phyloP scores from a whole-genome alignment of 2,888 invertebrate genomes.

The Coelopa pilipes region DNA sequence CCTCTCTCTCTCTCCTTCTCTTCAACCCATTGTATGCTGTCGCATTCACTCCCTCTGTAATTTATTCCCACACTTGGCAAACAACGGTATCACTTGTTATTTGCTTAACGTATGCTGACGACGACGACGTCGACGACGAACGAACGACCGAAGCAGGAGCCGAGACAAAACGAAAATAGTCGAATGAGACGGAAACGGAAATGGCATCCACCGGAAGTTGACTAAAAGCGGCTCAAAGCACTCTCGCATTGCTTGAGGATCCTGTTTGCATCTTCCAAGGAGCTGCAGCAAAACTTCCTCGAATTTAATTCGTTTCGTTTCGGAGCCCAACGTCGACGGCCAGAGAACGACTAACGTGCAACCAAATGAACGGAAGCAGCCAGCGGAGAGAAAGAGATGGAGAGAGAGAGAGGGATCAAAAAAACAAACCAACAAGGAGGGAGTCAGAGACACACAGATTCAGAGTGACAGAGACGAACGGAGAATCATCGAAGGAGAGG shows the following conservation, averaged over 20 bases:
- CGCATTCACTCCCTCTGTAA: conserved; percentile 7
- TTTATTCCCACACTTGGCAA: conserved; percentile 33
- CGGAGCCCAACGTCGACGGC: no score
- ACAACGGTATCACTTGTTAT: conserved; percentile 20
- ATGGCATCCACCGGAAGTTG: conserved; percentile 22
- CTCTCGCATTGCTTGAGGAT: conserved; percentile 1
- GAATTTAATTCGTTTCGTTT: conserved; percentile 17
- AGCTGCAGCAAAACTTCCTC: conserved; percentile 5
- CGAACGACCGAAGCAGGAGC: conserved; percentile 3
- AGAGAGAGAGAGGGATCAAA: neutral
- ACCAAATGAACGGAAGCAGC: neutral
- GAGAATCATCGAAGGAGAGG: neutral
- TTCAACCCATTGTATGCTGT: neutral
- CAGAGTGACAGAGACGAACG: neutral
- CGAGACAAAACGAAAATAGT: neutral
- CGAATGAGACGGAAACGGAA: conserved; percentile 28
- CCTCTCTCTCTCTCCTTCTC: neutral
- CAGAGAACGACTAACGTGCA: no score
- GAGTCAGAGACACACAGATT: neutral
- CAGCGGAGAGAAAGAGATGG: neutral
- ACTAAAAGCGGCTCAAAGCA: conserved; percentile 24
- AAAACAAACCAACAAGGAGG: conserved; percentile 4
- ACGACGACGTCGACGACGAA: neutral
- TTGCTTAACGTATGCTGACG: conserved; percentile 25
- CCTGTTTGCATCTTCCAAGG: conserved; percentile 27